Percentiles rank a stretch among this genome's conserved stretches.
These are phyloP conservation scores for Penelope pileata DNA, from an alignment of 2,113 vertebrate species.

Conservation along the genomic window DNA sequence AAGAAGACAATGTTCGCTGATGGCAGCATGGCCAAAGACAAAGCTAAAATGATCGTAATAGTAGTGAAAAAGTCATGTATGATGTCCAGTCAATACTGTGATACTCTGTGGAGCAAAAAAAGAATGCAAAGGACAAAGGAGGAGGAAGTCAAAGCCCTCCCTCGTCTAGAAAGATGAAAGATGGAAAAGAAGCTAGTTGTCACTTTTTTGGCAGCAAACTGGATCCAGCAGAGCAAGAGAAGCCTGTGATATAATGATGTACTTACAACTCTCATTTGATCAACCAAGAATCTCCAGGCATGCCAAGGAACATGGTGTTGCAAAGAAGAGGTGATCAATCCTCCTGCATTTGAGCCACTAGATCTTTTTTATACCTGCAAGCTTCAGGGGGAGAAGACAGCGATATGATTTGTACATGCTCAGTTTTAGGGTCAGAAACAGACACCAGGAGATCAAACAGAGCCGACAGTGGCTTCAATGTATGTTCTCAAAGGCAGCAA, in stretches of 20 bases:
- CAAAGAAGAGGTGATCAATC: background rate
- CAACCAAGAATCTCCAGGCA: background rate
- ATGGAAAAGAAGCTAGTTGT: background rate
- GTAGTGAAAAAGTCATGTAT: background rate
- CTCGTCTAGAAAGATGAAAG: background rate
- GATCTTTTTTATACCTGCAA: background rate
- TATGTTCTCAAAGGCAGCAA: background rate
- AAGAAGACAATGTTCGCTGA: background rate
- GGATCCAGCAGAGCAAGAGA: background rate
- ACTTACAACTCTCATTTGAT: background rate
- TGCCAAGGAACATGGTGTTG: fast-evolving
- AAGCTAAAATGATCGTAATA: background rate
- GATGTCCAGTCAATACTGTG: background rate
- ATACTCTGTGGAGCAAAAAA: background rate
- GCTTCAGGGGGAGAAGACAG: background rate
- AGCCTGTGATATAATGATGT: fast-evolving
- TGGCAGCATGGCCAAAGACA: background rate
- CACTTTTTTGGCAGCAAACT: background rate
- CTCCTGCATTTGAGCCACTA: background rate
- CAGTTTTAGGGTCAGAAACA: background rate
- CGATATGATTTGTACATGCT: background rate
- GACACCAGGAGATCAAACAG: background rate
- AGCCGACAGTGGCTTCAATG: background rate
- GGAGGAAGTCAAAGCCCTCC: background rate
- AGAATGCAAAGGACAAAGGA: background rate